A percentile compares a stretch with the other conserved stretches of the same genome.
phyloP scores from a whole-genome alignment of 2,113 vertebrate species.

The Hyperoodon ampullatus region DNA sequence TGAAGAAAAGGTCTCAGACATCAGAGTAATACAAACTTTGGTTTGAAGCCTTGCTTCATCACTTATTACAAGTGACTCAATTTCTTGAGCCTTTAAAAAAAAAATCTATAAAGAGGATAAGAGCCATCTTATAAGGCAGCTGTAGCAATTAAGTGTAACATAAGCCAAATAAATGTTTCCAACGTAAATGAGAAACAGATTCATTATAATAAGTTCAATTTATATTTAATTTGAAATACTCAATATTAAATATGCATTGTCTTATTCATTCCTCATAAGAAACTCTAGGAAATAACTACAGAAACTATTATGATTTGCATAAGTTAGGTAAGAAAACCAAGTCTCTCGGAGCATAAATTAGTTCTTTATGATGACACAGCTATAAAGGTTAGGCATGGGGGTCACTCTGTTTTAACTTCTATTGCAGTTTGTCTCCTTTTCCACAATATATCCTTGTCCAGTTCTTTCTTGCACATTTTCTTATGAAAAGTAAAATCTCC shows the following conservation, averaged over 20 bases:
- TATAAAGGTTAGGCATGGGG: background rate
- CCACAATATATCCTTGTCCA: background rate
- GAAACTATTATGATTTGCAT: background rate
- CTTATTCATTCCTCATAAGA: background rate
- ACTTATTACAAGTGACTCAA: background rate
- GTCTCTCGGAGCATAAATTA: background rate
- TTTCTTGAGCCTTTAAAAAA: background rate
- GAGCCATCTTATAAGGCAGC: background rate
- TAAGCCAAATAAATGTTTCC: background rate
- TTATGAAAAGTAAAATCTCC: slow-evolving; percentile 46
- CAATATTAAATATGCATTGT: background rate
- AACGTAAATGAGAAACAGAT: background rate
- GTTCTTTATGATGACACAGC: background rate
- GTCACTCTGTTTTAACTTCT: background rate
- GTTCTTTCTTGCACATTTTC: background rate
- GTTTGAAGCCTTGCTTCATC: background rate
- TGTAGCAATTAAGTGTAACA: background rate
- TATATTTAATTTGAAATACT: background rate
- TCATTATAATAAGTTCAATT: background rate
- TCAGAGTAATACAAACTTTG: background rate
- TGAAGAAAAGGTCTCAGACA: background rate
- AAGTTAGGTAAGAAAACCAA: background rate
- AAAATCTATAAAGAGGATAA: background rate
- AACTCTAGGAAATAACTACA: background rate
- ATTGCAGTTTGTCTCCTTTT: background rate